Conservation (phyloP, 1,140 invertebrate species). For the Dolichoris vasculosae region DNA sequence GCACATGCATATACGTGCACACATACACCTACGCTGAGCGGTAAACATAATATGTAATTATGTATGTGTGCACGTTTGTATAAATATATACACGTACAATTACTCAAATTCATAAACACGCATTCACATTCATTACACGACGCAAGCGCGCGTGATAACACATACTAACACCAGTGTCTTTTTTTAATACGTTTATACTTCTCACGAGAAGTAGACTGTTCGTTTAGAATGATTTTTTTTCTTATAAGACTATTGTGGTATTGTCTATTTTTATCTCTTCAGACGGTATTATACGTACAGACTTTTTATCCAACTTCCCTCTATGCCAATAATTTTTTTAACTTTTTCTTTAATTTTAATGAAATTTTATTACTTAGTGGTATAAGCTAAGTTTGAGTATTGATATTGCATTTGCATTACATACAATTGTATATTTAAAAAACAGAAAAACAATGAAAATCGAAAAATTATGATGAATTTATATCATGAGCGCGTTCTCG, state of each 20-base stretch:
- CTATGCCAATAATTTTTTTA: constrained; percentile 20
- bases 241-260: constrained; percentile 49
- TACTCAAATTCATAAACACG: constrained; percentile 14
- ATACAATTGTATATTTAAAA: constrained; percentile 48
- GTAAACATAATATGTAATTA: neutral
- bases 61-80: neutral
- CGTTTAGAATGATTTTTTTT: constrained; percentile 43
- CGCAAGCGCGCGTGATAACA: constrained; percentile 3
- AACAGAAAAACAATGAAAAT: constrained; percentile 37
- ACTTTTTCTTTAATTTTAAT: constrained; percentile 40
- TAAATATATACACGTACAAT: neutral
- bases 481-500: constrained; percentile 25
- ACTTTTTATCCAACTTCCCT: constrained; percentile 44
- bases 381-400: constrained; percentile 53
- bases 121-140: neutral
- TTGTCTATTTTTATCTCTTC: constrained; percentile 51
- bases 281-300: constrained; percentile 48
- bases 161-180: constrained; percentile 50
- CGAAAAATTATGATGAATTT: constrained; percentile 40
- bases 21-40: neutral
- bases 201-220: constrained; percentile 47
- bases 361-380: constrained; percentile 51
- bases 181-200: constrained; percentile 52
- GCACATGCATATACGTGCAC: neutral
- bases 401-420: constrained; percentile 47